These are phyloP conservation scores for Silurus meridionalis DNA, from an alignment of 2,113 vertebrate species.

Conservation along the genomic window DNA sequence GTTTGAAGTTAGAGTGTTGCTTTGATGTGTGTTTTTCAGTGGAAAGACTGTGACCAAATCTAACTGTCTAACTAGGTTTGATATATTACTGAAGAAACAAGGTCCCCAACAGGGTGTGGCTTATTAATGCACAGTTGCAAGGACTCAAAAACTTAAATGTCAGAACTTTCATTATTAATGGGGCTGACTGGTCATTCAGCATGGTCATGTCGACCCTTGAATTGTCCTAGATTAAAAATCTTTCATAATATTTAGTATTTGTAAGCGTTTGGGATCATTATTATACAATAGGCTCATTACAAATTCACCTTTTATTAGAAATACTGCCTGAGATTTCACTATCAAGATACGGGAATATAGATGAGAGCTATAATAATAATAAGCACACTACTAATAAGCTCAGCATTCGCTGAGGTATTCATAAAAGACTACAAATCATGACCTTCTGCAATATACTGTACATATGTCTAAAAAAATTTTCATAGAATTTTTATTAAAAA, in stretches of 20 bases:
- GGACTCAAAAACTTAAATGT: slow-evolving; percentile 13
- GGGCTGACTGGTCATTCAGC: background rate
- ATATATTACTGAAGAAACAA: slow-evolving; percentile 50
- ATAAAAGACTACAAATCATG: background rate
- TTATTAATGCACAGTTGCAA: slow-evolving; percentile 46
- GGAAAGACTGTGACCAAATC: slow-evolving; percentile 41
- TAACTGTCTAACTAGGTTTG: slow-evolving; percentile 41
- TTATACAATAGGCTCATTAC: background rate
- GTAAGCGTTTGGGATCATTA: background rate
- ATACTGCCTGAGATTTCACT: background rate
- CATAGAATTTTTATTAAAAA: background rate
- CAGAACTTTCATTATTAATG: background rate
- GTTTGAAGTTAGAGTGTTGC: slow-evolving; percentile 52
- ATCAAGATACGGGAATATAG: slow-evolving; percentile 1
- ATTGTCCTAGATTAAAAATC: background rate
- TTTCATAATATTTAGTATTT: background rate
- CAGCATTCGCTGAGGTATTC: background rate
- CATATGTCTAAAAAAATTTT: background rate
- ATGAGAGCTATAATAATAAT: background rate
- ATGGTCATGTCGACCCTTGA: background rate
- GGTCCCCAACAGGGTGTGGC: slow-evolving; percentile 41
- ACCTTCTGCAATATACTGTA: background rate
- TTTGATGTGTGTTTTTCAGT: slow-evolving; percentile 61
- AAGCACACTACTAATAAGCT: background rate
- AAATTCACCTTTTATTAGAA: background rate